Evolutionary conservation across 2,888 invertebrate species (phyloP).

Genomic region (Leptura quadrifasciata): DNA sequence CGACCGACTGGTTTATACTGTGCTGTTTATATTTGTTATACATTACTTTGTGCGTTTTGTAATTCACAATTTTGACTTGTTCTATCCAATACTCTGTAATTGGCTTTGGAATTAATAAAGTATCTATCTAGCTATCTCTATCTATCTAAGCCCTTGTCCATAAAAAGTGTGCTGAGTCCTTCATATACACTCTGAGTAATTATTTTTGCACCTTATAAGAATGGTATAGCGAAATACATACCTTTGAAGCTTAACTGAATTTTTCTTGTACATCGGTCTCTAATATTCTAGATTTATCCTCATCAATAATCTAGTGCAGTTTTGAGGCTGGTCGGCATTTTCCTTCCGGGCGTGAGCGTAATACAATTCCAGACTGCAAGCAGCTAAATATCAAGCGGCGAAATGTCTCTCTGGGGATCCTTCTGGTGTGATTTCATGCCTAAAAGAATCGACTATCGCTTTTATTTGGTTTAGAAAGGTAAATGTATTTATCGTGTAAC

Average conservation of each 20-base stretch:
- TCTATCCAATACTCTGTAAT: no score
- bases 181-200: no score
- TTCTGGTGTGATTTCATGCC: conserved; percentile 61
- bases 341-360: conserved; percentile 53
- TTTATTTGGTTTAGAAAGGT: conserved; percentile 24
- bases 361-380: conserved; percentile 55
- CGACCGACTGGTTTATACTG: no score
- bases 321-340: conserved; percentile 54
- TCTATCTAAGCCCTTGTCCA: no score
- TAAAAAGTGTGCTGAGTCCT: no score
- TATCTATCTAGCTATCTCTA: no score
- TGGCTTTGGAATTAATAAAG: no score
- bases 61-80: no score
- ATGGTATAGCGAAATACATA: not conserved
- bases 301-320: conserved; percentile 18
- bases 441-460: conserved; percentile 51
- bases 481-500: conserved; percentile 19
- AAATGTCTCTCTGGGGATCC: conserved; percentile 62
- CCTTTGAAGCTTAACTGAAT: not conserved
- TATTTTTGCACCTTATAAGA: no score
- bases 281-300: not conserved
- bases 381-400: conserved; percentile 64
- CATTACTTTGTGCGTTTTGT: no score
- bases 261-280: not conserved
- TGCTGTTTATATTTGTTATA: no score